phyloP scores from a whole-genome alignment of 92 coral and sea anemone species.

The Micromussa lordhowensis region DNA sequence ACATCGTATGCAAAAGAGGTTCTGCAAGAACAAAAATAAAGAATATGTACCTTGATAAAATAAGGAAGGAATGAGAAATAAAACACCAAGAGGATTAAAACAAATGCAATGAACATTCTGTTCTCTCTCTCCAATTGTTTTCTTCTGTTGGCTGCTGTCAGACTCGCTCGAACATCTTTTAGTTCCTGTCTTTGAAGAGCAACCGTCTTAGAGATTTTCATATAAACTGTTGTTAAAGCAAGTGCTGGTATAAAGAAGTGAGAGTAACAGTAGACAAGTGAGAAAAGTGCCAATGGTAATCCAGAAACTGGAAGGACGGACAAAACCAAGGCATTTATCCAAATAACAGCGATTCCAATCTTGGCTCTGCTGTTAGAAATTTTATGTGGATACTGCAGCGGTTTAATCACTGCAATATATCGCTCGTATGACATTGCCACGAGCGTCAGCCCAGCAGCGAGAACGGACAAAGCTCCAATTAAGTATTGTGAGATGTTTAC shows the following conservation, averaged over 20 bases:
- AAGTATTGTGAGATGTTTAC: slow-evolving; percentile 17
- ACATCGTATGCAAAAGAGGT: neutral
- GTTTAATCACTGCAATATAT: slow-evolving; percentile 25
- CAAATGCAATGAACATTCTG: slow-evolving; percentile 28
- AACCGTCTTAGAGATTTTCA: slow-evolving; percentile 25
- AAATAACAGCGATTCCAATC: slow-evolving; percentile 9
- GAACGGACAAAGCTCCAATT: slow-evolving; percentile 36
- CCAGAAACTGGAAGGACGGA: slow-evolving; percentile 30
- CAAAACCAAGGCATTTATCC: slow-evolving; percentile 37
- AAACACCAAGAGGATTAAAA: slow-evolving; percentile 23
- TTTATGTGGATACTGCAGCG: slow-evolving; percentile 24
- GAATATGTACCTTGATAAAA: slow-evolving; percentile 26
- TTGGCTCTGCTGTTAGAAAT: slow-evolving; percentile 1
- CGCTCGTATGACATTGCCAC: slow-evolving; percentile 51
- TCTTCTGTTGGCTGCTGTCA: slow-evolving; percentile 15
- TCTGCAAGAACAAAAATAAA: slow-evolving; percentile 31
- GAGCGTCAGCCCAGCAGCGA: slow-evolving; percentile 33
- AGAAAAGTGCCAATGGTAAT: neutral
- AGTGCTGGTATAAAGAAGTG: slow-evolving; percentile 31
- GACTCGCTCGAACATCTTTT: slow-evolving; percentile 29
- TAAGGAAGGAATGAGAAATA: slow-evolving; percentile 31
- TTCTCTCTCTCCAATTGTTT: slow-evolving; percentile 25
- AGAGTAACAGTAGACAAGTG: slow-evolving; percentile 33
- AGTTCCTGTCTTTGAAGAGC: slow-evolving; percentile 28
- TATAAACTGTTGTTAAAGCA: slow-evolving; percentile 19